phyloP scores from a whole-genome alignment of 2,888 invertebrate genomes.

The Rhagium mordax region DNA sequence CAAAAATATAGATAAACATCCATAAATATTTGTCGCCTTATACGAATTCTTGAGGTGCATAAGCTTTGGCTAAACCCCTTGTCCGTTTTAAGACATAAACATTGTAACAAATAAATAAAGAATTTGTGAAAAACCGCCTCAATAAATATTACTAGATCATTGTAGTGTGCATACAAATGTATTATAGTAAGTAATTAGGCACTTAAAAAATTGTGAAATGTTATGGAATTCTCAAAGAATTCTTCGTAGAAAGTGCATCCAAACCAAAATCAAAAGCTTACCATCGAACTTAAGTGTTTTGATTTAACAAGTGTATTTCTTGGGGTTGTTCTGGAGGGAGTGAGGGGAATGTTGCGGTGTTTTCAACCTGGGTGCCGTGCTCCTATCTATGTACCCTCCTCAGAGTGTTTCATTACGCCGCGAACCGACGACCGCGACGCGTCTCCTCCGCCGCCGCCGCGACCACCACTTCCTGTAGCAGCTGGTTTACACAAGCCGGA shows the following conservation, averaged over 20 bases:
- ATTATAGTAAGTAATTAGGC: too few relatives aligned
- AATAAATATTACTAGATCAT: too few relatives aligned
- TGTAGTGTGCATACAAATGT: too few relatives aligned
- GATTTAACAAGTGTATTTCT: too few relatives aligned
- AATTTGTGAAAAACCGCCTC: too few relatives aligned
- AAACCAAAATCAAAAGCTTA: background rate
- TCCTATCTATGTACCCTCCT: slow-evolving; percentile 66
- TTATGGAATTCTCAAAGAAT: background rate
- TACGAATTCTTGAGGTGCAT: too few relatives aligned
- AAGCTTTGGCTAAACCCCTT: too few relatives aligned
- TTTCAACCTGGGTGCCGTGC: slow-evolving; percentile 67
- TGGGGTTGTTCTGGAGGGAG: slow-evolving; percentile 14
- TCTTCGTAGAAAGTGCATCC: background rate
- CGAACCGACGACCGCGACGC: slow-evolving; percentile 61
- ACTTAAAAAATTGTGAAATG: background rate
- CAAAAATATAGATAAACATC: too few relatives aligned
- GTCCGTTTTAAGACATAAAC: too few relatives aligned
- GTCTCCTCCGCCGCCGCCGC: slow-evolving; percentile 61
- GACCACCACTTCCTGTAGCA: slow-evolving; percentile 57
- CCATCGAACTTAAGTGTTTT: too few relatives aligned
- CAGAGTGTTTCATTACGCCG: slow-evolving; percentile 58
- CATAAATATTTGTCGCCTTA: too few relatives aligned
- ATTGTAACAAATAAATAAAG: too few relatives aligned
- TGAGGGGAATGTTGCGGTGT: slow-evolving; percentile 58
- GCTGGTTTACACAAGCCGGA: slow-evolving; percentile 40